Percentiles rank a stretch among this genome's conserved stretches.
phyloP scores from a whole-genome alignment of 1,140 invertebrate species.

The Gonatopus flavifemur region DNA sequence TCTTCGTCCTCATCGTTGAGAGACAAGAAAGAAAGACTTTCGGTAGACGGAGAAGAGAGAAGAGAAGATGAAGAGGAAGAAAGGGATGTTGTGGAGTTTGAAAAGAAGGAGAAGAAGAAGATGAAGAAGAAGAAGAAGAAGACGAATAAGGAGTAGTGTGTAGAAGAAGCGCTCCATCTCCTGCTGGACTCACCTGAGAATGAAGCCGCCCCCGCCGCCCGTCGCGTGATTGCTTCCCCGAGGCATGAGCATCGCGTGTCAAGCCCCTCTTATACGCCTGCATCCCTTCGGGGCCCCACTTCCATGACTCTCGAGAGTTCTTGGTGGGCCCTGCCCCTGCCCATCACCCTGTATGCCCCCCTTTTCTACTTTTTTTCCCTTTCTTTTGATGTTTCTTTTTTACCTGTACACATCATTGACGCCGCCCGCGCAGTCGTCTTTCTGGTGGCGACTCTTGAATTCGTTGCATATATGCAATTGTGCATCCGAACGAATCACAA shows the following conservation, averaged over 20 bases:
- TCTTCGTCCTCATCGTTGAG: too few species aligned
- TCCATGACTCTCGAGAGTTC: slow-evolving; percentile 7
- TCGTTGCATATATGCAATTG: background rate
- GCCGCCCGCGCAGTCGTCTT: slow-evolving; percentile 27
- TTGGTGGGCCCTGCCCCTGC: slow-evolving; percentile 17
- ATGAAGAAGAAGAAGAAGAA: slow-evolving; percentile 25
- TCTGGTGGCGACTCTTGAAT: slow-evolving; percentile 7
- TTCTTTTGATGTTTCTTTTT: background rate
- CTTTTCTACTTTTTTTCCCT: background rate
- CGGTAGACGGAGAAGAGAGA: slow-evolving; percentile 15
- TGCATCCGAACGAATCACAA: background rate
- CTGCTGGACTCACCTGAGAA: too few species aligned
- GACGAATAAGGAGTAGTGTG: too few species aligned
- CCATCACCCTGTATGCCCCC: background rate
- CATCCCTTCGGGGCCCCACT: slow-evolving; percentile 22
- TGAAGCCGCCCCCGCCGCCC: slow-evolving; percentile 52
- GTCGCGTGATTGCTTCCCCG: slow-evolving; percentile 53
- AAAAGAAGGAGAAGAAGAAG: slow-evolving; percentile 4
- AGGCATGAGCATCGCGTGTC: slow-evolving; percentile 56
- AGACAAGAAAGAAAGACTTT: slow-evolving; percentile 4
- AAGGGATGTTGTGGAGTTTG: too few species aligned
- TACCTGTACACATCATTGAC: slow-evolving; percentile 3
- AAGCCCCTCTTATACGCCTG: slow-evolving; percentile 50
- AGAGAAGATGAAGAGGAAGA: too few species aligned
- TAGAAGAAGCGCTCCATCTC: too few species aligned